These are phyloP conservation scores for Limnodromus scolopaceus DNA, from an alignment of 2,797 vertebrate genomes.

Conservation along the genomic window DNA sequence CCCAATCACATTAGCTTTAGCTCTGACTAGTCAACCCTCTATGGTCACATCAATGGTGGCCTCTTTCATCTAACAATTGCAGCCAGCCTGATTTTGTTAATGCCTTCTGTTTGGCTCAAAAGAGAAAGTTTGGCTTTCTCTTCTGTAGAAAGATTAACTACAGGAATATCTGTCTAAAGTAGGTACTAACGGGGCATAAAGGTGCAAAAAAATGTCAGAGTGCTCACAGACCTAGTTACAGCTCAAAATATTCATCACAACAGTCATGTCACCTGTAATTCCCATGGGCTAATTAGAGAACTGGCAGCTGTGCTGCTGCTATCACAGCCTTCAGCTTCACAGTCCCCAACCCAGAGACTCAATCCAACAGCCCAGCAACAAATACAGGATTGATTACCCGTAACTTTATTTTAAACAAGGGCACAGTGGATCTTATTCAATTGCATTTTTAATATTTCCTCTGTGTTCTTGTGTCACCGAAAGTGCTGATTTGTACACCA, in stretches of 20 bases:
- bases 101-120: background rate
- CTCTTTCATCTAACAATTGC: background rate
- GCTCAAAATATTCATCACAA: background rate
- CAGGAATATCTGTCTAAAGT: background rate
- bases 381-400: background rate
- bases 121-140: too few species aligned
- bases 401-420: background rate
- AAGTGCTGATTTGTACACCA: background rate
- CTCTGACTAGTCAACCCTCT: background rate
- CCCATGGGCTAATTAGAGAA: background rate
- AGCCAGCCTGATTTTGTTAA: background rate
- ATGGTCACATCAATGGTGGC: background rate
- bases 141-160: background rate
- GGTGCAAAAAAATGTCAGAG: background rate
- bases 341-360: background rate
- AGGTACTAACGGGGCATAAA: background rate
- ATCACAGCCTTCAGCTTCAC: background rate
- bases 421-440: background rate
- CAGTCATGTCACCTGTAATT: background rate
- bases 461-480: background rate
- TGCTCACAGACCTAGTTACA: background rate
- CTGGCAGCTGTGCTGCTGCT: background rate
- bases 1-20: background rate
- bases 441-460: background rate
- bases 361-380: too few species aligned